These are phyloP conservation scores for Urocynchramus pylzowi DNA, from an alignment of 2,113 vertebrate genomes.

Conservation along the genomic window DNA sequence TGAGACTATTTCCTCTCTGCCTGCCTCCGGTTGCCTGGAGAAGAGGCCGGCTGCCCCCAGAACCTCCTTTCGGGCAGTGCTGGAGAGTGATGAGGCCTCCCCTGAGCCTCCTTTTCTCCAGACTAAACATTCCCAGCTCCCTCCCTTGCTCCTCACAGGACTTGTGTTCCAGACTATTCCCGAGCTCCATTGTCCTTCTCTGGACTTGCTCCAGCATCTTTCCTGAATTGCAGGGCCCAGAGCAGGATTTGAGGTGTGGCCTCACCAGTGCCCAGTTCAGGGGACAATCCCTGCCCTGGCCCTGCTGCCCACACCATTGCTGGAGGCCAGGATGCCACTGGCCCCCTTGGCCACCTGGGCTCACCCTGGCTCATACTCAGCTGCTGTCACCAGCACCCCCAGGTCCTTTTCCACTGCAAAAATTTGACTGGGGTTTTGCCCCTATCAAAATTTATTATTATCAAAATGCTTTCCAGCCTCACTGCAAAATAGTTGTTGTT, in stretches of 20 bases:
- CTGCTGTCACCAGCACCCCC: background rate
- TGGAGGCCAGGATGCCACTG: background rate
- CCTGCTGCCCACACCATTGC: background rate
- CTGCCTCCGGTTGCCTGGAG: no score
- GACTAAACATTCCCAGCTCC: rapidly evolving
- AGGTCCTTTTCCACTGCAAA: background rate
- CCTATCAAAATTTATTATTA: no score
- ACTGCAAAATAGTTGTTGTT: rapidly evolving
- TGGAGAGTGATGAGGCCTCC: rapidly evolving
- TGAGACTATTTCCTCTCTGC: background rate
- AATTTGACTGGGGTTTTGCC: background rate
- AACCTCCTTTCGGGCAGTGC: rapidly evolving
- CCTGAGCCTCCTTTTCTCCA: background rate
- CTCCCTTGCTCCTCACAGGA: background rate
- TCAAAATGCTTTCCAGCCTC: no score
- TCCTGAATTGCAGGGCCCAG: background rate
- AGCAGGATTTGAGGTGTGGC: rapidly evolving
- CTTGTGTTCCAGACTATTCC: background rate
- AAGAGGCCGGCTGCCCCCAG: rapidly evolving
- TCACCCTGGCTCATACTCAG: background rate
- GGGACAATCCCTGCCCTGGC: background rate
- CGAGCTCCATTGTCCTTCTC: rapidly evolving
- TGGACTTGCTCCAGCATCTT: rapidly evolving
- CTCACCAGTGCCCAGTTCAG: background rate
- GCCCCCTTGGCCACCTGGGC: background rate